phyloP scores from a whole-genome alignment of 1,140 invertebrate species.

The Scaptomyza graminum region DNA sequence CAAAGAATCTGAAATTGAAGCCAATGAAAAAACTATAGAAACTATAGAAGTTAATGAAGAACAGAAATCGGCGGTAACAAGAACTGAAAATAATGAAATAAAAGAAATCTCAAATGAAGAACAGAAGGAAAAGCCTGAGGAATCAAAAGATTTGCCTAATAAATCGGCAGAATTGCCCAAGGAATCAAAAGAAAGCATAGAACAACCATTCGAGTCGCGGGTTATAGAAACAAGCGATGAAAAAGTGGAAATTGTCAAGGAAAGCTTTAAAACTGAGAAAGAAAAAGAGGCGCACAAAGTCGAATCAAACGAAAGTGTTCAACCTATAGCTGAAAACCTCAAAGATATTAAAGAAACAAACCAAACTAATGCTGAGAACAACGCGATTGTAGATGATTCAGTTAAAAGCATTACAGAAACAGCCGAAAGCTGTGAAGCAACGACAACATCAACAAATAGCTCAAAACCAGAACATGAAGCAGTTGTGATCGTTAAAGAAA shows the following conservation, averaged over 20 bases:
- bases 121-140: not conserved
- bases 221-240: slow-evolving; percentile 27
- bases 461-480: not conserved
- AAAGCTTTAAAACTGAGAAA: not conserved
- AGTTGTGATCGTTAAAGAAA: not conserved
- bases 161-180: not conserved
- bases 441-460: not conserved
- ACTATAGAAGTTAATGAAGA: not conserved
- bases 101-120: slow-evolving; percentile 58
- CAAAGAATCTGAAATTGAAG: not conserved
- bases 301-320: slow-evolving; percentile 1
- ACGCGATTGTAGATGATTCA: not conserved
- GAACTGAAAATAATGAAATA: slow-evolving; percentile 4
- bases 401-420: not conserved
- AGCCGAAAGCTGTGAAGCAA: not conserved
- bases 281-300: not conserved
- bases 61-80: slow-evolving; percentile 1
- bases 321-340: not conserved
- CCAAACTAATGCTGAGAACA: slow-evolving; percentile 2
- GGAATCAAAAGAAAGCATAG: not conserved
- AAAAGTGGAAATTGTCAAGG: not conserved
- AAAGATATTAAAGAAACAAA: not conserved
- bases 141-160: no score
- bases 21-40: not conserved
- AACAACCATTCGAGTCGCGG: slow-evolving; percentile 24